These are phyloP conservation scores for Strigamia crassipes DNA, from an alignment of 2,888 invertebrate species.

Conservation along the genomic window DNA sequence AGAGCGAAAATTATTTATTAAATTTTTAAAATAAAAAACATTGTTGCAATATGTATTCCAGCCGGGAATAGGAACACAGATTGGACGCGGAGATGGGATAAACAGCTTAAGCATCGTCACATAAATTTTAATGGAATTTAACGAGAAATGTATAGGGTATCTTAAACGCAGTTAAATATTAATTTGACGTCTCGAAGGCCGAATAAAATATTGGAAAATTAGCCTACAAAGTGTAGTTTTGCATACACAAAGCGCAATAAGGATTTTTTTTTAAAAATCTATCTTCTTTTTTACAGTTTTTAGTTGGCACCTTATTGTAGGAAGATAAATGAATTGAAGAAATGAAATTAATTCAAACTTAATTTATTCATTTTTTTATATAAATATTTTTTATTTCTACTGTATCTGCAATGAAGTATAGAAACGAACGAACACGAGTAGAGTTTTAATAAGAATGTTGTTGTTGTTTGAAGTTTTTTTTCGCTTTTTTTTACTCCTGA, in stretches of 20 bases:
- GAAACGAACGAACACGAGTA: neutral
- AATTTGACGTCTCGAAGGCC: neutral
- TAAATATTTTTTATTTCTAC: too few relatives aligned
- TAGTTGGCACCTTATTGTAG: too few relatives aligned
- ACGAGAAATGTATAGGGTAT: neutral
- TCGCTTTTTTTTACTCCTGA: too few relatives aligned
- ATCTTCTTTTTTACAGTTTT: too few relatives aligned
- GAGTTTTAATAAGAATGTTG: neutral
- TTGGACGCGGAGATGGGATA: neutral
- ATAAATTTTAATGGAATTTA: neutral
- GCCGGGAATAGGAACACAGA: neutral
- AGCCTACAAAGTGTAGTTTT: neutral
- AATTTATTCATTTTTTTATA: too few relatives aligned
- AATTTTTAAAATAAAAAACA: neutral
- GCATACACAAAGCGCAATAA: neutral
- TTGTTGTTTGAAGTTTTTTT: neutral
- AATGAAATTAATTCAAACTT: too few relatives aligned
- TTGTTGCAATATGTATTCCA: neutral
- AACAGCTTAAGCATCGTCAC: neutral
- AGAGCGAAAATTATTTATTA: neutral
- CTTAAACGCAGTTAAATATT: neutral
- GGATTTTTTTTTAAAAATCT: neutral
- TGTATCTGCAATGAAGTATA: neutral
- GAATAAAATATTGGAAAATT: slow-evolving; percentile 5
- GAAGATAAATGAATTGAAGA: too few relatives aligned